These are phyloP conservation scores for Acipenser oxyrinchus DNA, from an alignment of 2,797 vertebrate species.

Conservation along the genomic window DNA sequence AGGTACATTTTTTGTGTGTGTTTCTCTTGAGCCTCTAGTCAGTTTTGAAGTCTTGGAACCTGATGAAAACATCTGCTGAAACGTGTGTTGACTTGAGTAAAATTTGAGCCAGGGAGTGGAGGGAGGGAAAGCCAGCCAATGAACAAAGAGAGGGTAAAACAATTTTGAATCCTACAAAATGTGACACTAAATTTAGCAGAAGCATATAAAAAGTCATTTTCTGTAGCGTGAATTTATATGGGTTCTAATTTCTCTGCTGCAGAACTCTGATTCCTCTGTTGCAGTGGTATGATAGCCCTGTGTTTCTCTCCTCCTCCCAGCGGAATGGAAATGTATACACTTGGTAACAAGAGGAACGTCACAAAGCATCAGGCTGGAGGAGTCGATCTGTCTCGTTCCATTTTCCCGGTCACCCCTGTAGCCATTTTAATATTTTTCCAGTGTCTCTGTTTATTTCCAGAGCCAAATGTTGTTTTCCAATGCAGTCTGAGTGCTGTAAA, in stretches of 20 bases:
- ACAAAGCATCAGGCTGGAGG: conserved; percentile 61
- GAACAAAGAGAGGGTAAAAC: conserved; percentile 44
- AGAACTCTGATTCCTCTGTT: conserved; percentile 20
- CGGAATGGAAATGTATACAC: conserved; percentile 67
- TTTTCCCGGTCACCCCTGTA: conserved; percentile 69
- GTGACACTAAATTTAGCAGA: conserved; percentile 58
- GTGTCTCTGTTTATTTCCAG: conserved; percentile 61
- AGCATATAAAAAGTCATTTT: conserved; percentile 68
- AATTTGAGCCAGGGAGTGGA: too few species aligned
- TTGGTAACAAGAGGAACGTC: conserved; percentile 63
- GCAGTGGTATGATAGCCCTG: conserved; percentile 61
- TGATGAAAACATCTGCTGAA: too few species aligned
- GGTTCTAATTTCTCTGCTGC: conserved; percentile 54
- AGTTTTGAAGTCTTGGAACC: too few species aligned
- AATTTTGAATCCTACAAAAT: conserved; percentile 57
- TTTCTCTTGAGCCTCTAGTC: too few species aligned
- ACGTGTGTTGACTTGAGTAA: too few species aligned
- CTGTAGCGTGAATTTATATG: conserved; percentile 54
- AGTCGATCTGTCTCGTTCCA: conserved; percentile 60
- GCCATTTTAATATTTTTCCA: conserved; percentile 70
- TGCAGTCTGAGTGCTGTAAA: conserved; percentile 40
- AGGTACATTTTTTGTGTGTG: too few species aligned
- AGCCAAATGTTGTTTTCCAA: conserved; percentile 68
- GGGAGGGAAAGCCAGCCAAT: too few species aligned
- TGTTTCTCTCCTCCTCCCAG: conserved; percentile 37